A percentile compares a stretch with the other conserved stretches of the same genome.
These are phyloP conservation scores for Metopolophium dirhodum DNA, from an alignment of 1,140 invertebrate species.

Conservation along the genomic window DNA sequence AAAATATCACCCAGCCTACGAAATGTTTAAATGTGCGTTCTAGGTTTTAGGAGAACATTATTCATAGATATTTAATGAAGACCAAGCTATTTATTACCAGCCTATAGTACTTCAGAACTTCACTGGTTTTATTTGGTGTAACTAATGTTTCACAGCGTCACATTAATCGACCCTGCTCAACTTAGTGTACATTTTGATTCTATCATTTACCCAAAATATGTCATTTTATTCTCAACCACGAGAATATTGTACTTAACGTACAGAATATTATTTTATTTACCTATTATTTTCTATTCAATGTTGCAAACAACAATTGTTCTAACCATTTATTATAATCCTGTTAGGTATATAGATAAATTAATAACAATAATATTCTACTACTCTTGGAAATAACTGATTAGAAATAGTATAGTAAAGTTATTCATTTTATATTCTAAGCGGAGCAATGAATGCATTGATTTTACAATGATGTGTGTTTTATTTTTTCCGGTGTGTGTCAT, in stretches of 20 bases:
- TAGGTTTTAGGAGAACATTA: not conserved
- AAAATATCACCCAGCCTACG: not conserved
- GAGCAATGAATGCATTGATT: no score
- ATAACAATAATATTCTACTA: not conserved
- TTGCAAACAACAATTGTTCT: not conserved
- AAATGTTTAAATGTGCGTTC: not conserved
- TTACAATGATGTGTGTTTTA: no score
- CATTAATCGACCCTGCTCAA: not conserved
- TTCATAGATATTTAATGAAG: constrained; percentile 30
- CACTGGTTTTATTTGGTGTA: not conserved
- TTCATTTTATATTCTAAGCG: no score
- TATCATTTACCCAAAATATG: not conserved
- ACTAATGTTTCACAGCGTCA: not conserved
- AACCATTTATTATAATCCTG: no score
- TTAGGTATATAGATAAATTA: not conserved
- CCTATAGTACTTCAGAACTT: not conserved
- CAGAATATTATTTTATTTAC: not conserved
- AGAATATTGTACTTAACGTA: not conserved
- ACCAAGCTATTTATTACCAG: not conserved
- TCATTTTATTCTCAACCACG: not conserved
- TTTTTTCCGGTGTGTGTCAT: no score
- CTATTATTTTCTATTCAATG: not conserved
- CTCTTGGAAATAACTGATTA: not conserved
- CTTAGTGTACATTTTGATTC: not conserved
- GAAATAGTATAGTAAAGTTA: not conserved